Evolutionary conservation across 2,797 vertebrate species (phyloP).

Genomic region (Varecia variegata): DNA sequence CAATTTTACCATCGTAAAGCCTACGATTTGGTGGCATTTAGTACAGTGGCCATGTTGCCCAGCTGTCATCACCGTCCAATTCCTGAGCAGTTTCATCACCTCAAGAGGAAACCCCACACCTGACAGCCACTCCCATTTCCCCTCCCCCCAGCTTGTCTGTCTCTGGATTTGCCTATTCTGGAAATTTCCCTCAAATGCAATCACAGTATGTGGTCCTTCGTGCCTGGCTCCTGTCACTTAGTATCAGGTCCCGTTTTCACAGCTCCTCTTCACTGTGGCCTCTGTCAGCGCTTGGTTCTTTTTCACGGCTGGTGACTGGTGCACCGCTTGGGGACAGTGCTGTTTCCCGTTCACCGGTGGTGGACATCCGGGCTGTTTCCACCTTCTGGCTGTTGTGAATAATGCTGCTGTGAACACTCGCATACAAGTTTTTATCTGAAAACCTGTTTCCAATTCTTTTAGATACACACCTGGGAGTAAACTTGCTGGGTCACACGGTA

Average conservation of each 20-base stretch:
- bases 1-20: neutral
- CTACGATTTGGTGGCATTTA: too few species aligned
- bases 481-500: too few species aligned
- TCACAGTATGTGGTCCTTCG: neutral
- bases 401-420: neutral
- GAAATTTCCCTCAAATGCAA: neutral
- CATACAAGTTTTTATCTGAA: neutral
- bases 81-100: neutral
- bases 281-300: neutral
- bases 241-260: neutral
- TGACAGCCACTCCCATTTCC: accelerated
- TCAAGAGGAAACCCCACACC: accelerated
- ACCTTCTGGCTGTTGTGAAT: neutral
- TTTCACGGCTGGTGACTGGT: neutral
- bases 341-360: neutral
- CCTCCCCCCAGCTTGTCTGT: neutral
- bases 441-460: neutral
- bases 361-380: neutral
- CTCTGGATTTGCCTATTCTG: neutral
- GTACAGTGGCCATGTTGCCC: accelerated
- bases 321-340: accelerated
- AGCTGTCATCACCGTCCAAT: accelerated
- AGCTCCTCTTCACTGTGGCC: neutral
- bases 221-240: neutral
- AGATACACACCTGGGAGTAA: neutral